These are phyloP conservation scores for Platysternon megacephalum DNA, from an alignment of 2,113 vertebrate species.

Conservation along the genomic window DNA sequence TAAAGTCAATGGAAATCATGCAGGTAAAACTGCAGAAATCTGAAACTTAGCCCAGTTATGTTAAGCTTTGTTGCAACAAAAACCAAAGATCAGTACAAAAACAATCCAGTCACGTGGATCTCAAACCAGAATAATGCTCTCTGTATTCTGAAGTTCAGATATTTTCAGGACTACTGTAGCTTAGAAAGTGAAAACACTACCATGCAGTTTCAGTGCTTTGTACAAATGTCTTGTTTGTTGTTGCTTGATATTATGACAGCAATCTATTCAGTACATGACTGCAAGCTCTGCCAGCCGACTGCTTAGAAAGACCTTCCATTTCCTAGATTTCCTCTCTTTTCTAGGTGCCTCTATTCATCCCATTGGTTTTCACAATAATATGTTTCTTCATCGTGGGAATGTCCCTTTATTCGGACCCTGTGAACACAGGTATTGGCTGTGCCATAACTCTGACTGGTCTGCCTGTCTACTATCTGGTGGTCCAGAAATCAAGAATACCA, in stretches of 20 bases:
- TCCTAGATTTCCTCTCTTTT: neutral
- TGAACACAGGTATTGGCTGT: conserved; percentile 57
- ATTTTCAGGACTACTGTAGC: neutral
- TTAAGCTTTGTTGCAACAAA: neutral
- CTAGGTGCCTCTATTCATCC: conserved; percentile 56
- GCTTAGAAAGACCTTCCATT: neutral
- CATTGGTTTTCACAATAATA: conserved; percentile 32
- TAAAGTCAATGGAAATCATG: neutral
- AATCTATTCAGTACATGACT: neutral
- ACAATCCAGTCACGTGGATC: neutral
- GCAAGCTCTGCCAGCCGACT: neutral
- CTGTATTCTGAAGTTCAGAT: neutral
- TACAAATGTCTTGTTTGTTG: neutral
- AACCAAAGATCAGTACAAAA: neutral
- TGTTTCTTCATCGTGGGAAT: conserved; percentile 48
- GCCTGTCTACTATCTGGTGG: conserved; percentile 51
- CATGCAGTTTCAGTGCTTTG: neutral
- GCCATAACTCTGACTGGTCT: conserved; percentile 48
- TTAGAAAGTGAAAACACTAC: neutral
- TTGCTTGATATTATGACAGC: no score
- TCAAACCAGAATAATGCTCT: neutral
- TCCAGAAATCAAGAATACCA: conserved; percentile 6
- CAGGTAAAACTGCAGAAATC: neutral
- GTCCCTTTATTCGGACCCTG: conserved; percentile 61
- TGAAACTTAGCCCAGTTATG: neutral